Evolutionary conservation across 2,113 vertebrate genomes (phyloP).

Genomic region (Oriolus oriolus): DNA sequence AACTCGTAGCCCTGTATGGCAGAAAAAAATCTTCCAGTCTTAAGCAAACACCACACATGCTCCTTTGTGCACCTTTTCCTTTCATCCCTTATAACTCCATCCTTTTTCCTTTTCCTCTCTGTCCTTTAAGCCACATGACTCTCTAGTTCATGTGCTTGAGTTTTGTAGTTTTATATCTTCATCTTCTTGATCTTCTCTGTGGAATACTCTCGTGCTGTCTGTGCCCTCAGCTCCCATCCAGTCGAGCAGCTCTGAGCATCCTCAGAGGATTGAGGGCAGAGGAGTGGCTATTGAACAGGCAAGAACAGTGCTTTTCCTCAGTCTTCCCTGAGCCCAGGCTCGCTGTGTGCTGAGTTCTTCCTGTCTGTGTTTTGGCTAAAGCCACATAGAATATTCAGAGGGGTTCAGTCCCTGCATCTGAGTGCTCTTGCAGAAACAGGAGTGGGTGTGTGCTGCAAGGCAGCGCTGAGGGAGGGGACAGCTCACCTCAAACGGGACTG

Average conservation of each 20-base stretch:
- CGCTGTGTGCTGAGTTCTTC: not conserved
- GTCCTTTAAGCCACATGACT: not conserved
- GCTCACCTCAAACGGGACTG: not conserved
- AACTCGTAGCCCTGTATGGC: not conserved
- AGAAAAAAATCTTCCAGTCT: not conserved
- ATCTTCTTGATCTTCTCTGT: not conserved
- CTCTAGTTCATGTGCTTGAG: rapidly evolving
- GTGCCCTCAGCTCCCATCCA: not conserved
- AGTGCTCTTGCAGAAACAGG: not conserved
- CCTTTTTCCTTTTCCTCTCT: not conserved
- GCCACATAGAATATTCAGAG: not conserved
- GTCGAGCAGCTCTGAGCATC: not conserved
- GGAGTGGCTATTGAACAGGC: not conserved
- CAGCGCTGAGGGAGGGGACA: not conserved
- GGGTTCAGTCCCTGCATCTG: not conserved
- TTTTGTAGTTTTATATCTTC: not conserved
- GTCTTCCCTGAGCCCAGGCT: not conserved
- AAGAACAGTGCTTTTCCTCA: not conserved
- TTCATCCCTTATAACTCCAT: not conserved
- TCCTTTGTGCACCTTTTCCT: not conserved
- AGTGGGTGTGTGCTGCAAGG: not conserved
- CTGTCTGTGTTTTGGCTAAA: not conserved
- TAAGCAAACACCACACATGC: not conserved
- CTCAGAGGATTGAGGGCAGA: not conserved
- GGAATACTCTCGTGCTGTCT: not conserved